Conservation (phyloP, 2,888 invertebrate genomes). For the Macrosiphum euphorbiae region DNA sequence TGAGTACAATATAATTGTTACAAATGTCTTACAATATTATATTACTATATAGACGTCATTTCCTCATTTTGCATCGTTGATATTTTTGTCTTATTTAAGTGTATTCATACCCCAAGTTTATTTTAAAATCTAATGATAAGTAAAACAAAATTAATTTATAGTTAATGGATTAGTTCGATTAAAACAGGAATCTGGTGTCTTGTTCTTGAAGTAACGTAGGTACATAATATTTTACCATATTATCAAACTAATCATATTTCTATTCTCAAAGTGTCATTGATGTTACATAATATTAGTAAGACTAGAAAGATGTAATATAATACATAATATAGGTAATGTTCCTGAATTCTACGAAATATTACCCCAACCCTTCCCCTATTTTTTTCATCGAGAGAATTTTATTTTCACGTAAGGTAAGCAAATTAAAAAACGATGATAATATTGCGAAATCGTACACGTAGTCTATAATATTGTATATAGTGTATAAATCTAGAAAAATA, state of each 20-base stretch:
- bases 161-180: background rate
- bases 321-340: background rate
- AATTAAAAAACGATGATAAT: background rate
- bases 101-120: background rate
- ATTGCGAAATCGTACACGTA: background rate
- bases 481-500: background rate
- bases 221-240: background rate
- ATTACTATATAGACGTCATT: background rate
- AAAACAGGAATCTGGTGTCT: background rate
- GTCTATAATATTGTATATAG: background rate
- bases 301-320: background rate
- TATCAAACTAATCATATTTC: background rate
- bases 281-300: background rate
- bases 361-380: fast-evolving
- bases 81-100: background rate
- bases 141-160: background rate
- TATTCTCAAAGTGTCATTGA: background rate
- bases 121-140: background rate
- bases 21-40: background rate
- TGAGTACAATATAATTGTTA: background rate
- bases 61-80: background rate
- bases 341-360: background rate
- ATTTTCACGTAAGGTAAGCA: background rate
- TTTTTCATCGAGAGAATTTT: background rate
- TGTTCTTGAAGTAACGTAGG: background rate